Conservation (phyloP, 2,797 vertebrate species). For the Discoglossus pictus region DNA sequence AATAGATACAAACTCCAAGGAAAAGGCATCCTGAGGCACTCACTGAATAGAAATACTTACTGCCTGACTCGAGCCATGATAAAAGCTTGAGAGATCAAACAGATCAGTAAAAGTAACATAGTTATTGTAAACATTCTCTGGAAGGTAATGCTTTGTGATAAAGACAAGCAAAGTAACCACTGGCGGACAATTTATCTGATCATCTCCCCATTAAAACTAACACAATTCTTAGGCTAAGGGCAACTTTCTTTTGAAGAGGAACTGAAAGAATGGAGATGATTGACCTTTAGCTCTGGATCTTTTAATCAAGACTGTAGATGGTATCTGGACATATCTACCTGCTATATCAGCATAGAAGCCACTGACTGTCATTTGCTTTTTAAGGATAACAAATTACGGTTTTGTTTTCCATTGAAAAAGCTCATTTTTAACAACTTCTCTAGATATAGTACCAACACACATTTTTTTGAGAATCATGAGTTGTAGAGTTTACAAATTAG, state of each 20-base stretch:
- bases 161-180: not conserved
- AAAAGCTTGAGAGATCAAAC: constrained; percentile 39
- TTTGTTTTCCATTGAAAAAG: no score
- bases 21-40: not conserved
- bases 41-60: not conserved
- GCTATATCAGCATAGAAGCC: not conserved
- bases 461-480: no score
- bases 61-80: constrained; percentile 7
- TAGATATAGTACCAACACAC: no score
- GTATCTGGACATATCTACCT: not conserved
- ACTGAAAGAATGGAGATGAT: constrained; percentile 7
- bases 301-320: constrained; percentile 8
- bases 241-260: not conserved
- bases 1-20: not conserved
- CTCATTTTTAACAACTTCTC: no score
- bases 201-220: constrained; percentile 26
- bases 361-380: no score
- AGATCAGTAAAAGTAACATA: constrained; percentile 14
- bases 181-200: constrained; percentile 19
- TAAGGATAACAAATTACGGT: no score
- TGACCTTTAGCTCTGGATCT: constrained; percentile 9
- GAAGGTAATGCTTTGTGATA: constrained; percentile 27
- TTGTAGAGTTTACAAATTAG: no score
- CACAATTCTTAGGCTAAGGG: not conserved
- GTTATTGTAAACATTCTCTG: not conserved